Evolutionary conservation across 1,140 invertebrate genomes (phyloP).

Genomic region (Archivesica marissinica): DNA sequence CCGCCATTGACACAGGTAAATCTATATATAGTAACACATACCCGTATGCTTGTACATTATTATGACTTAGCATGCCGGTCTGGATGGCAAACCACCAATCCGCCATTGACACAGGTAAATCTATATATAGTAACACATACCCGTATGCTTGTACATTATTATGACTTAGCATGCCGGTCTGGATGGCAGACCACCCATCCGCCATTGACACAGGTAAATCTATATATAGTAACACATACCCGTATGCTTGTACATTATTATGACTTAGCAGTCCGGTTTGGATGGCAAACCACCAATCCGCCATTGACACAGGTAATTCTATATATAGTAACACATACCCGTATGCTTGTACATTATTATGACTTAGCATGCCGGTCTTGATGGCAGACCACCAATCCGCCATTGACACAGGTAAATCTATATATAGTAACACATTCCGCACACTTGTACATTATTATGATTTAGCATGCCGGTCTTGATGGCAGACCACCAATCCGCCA

Average conservation of each 20-base stretch:
- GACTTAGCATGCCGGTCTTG: too few species aligned
- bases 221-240: too few species aligned
- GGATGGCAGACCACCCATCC: slow-evolving; percentile 86
- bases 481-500: slow-evolving; percentile 86
- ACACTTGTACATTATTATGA: too few species aligned
- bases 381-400: slow-evolving; percentile 86
- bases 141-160: too few species aligned
- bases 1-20: slow-evolving; percentile 88
- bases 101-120: slow-evolving; percentile 88
- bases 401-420: slow-evolving; percentile 88
- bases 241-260: too few species aligned
- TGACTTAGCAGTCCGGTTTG: slow-evolving; percentile 91
- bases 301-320: slow-evolving; percentile 88
- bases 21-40: too few species aligned
- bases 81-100: slow-evolving; percentile 87
- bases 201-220: slow-evolving; percentile 89
- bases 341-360: too few species aligned
- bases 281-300: slow-evolving; percentile 86
- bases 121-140: too few species aligned
- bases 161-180: slow-evolving; percentile 90
- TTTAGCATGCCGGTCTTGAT: too few species aligned
- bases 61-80: slow-evolving; percentile 90
- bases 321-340: too few species aligned
- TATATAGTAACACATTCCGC: too few species aligned
- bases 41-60: too few species aligned